These are phyloP conservation scores for Agelaius tricolor DNA, from an alignment of 2,113 vertebrate species.

Conservation along the genomic window DNA sequence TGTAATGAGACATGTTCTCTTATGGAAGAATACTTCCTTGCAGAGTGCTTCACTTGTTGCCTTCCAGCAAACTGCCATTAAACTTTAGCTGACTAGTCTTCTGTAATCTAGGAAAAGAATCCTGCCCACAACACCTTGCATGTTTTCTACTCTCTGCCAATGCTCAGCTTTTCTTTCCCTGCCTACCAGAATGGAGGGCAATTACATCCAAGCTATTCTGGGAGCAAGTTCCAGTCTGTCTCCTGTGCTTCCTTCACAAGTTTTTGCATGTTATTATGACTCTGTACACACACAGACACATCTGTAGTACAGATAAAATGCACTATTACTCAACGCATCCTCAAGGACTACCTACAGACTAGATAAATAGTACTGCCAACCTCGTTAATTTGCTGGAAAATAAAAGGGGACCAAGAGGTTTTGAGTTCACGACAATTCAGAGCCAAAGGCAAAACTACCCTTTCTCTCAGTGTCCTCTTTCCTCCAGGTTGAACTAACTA, in stretches of 20 bases:
- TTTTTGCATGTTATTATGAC: not conserved
- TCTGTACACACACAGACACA: not conserved
- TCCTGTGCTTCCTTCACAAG: not conserved
- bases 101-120: not conserved
- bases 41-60: not conserved
- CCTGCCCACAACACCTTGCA: not conserved
- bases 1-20: not conserved
- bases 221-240: not conserved
- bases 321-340: fast-evolving
- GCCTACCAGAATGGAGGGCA: not conserved
- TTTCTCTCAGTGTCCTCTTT: not conserved
- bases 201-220: not conserved
- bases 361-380: not conserved
- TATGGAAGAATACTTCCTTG: not conserved
- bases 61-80: not conserved
- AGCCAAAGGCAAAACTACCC: not conserved
- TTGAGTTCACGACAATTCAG: not conserved
- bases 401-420: not conserved
- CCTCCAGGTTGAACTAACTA: not conserved
- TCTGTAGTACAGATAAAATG: not conserved
- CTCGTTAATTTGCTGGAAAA: not conserved
- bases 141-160: not conserved
- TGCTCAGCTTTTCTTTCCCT: not conserved
- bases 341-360: not conserved
- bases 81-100: not conserved